phyloP scores from a whole-genome alignment of 2,113 vertebrate species.

The Dromaius novaehollandiae region DNA sequence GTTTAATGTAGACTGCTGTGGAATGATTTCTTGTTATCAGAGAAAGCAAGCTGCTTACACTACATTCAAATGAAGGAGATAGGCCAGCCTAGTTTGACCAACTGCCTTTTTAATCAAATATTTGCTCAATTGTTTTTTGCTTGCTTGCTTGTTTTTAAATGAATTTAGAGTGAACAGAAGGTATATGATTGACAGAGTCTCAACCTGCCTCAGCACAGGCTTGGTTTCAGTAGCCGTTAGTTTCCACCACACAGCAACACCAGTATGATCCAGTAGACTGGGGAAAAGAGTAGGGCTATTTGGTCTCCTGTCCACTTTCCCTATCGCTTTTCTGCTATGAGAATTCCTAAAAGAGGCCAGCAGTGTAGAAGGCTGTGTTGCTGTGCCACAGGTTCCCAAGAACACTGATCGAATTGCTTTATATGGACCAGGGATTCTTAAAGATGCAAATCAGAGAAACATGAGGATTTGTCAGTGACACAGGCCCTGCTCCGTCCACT shows the following conservation, averaged over 20 bases:
- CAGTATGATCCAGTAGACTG: background rate
- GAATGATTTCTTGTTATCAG: background rate
- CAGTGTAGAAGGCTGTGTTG: accelerated
- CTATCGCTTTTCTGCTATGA: background rate
- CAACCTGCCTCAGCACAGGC: background rate
- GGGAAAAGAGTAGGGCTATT: background rate
- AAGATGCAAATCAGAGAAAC: background rate
- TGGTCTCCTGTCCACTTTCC: background rate
- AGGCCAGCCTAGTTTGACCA: background rate
- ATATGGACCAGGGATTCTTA: background rate
- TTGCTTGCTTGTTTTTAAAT: background rate
- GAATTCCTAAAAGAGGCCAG: background rate
- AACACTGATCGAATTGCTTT: background rate
- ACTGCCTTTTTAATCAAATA: slow-evolving; percentile 20
- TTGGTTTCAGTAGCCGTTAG: background rate
- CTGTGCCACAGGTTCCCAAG: background rate
- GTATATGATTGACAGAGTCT: background rate
- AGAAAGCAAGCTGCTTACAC: background rate
- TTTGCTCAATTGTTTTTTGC: background rate
- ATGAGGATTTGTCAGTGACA: background rate
- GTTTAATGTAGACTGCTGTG: background rate
- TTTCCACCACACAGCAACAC: background rate
- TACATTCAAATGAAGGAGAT: background rate
- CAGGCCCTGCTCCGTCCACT: background rate
- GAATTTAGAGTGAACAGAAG: background rate